Conservation (phyloP, 2,888 invertebrate genomes). For the Nyleta sp. region DNA sequence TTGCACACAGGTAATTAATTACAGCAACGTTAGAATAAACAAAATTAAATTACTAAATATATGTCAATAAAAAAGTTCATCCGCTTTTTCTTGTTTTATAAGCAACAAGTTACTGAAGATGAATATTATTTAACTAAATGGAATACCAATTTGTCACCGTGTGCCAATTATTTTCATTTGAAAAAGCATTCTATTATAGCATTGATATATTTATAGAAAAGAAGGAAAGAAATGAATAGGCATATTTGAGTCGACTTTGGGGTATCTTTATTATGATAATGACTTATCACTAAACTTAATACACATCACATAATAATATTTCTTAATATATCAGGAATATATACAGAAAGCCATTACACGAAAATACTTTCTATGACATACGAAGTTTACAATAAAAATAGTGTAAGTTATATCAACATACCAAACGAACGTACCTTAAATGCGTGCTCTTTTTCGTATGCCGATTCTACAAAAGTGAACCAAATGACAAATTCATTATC, state of each 20-base stretch:
- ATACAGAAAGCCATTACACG: conserved; percentile 81
- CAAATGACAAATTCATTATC: conserved; percentile 56
- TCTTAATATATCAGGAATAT: conserved; percentile 78
- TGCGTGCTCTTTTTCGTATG: conserved; percentile 64
- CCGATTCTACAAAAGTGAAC: conserved; percentile 47
- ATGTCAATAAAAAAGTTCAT: too few species aligned
- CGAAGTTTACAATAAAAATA: conserved; percentile 71
- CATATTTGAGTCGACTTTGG: conserved; percentile 60
- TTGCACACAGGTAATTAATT: too few species aligned
- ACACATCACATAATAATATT: conserved; percentile 78
- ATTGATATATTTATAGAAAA: too few species aligned
- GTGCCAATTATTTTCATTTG: too few species aligned
- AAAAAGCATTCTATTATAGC: too few species aligned
- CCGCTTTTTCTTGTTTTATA: too few species aligned
- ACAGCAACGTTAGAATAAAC: too few species aligned
- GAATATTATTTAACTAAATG: too few species aligned
- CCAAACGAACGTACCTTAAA: conserved; percentile 63
- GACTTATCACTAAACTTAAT: conserved; percentile 78
- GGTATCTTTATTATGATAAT: conserved; percentile 75
- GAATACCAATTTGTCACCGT: too few species aligned
- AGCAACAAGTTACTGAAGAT: too few species aligned
- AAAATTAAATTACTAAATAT: too few species aligned
- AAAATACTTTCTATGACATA: conserved; percentile 73
- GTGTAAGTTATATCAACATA: conserved; percentile 68
- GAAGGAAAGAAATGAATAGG: conserved; percentile 14